A percentile compares a stretch with the other conserved stretches of the same genome.
phyloP scores from a whole-genome alignment of 2,888 invertebrate species.

The Polyploca ridens region DNA sequence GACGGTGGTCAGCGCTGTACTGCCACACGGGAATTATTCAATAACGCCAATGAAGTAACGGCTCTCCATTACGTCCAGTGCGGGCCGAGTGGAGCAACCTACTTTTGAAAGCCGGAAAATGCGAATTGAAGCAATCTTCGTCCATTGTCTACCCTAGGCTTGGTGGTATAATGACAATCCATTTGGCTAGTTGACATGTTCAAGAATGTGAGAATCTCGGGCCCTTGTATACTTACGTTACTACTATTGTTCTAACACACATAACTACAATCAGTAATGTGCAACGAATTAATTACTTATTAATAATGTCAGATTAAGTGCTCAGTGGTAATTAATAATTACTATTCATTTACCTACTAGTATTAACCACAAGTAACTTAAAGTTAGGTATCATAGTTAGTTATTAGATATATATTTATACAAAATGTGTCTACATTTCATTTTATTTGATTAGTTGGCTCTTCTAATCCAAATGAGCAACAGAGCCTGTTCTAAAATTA shows the following conservation, averaged over 20 bases:
- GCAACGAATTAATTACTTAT: too few species aligned
- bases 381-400: too few species aligned
- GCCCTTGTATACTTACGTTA: not conserved
- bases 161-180: constrained; percentile 31
- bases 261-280: too few species aligned
- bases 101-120: constrained; percentile 81
- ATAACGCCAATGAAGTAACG: constrained; percentile 81
- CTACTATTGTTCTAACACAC: not conserved
- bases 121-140: constrained; percentile 81
- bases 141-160: constrained; percentile 63
- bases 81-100: constrained; percentile 73
- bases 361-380: too few species aligned
- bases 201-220: constrained; percentile 4
- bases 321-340: too few species aligned
- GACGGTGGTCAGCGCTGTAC: constrained; percentile 46
- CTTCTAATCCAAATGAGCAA: too few species aligned
- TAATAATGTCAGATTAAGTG: too few species aligned
- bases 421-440: too few species aligned
- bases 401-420: too few species aligned
- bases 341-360: too few species aligned
- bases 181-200: constrained; percentile 8
- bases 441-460: too few species aligned
- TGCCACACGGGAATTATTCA: constrained; percentile 78
- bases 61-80: constrained; percentile 76
- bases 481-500: too few species aligned